Evolutionary conservation across 2,888 invertebrate species (phyloP), one percentile per base, ranked within the genome.

Genomic region (Drosophila koepferae): DNA sequence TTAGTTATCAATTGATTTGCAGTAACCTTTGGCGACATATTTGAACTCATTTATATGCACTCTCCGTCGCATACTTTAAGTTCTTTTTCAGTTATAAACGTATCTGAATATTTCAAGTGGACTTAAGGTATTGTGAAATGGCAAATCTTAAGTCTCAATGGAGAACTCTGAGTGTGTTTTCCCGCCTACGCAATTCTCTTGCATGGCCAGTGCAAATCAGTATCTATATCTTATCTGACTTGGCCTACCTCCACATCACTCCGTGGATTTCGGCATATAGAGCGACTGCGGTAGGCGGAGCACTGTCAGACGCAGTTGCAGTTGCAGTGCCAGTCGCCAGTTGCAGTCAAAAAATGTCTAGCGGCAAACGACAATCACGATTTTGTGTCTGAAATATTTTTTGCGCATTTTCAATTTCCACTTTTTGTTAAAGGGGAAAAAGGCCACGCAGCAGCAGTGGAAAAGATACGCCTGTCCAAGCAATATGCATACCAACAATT

Each of bases 381-480:
- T 89, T 89, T 85, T 89, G 84, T 86, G 75, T 72, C 69, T 88
- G 72, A 84, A 84, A 86, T 79, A 86, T 75, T 81, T 88, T 78
- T 81, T 81, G 80, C 87, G 89, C 89, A 80, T 85, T 89, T 89
- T 85, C 82, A 85, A 85, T 85, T 85, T 89, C 89, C 89, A 89
- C 89, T 41, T 63, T 58, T 76, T 66, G 67, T 51, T 72, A 62
- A 43, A 41, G 60, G 59, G 58, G 58, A 58, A 69, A 86, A 85
- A 89, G 87, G 87, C 89, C 89, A 89, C 74, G 83, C 86, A 85
- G 81, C 86, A 85, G 81, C 49, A 43, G 51, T 62, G 63, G 61
- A 56, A 78, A 69, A 82, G 78, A 74, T 74, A 73, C 71, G 86
- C 73, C 82, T 82, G 80, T 87, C 80, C 74, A 54, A 41, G 46